A percentile compares a stretch with the other conserved stretches of the same genome.
phyloP scores from a whole-genome alignment of 2,113 vertebrate genomes.

The Sula dactylatra region DNA sequence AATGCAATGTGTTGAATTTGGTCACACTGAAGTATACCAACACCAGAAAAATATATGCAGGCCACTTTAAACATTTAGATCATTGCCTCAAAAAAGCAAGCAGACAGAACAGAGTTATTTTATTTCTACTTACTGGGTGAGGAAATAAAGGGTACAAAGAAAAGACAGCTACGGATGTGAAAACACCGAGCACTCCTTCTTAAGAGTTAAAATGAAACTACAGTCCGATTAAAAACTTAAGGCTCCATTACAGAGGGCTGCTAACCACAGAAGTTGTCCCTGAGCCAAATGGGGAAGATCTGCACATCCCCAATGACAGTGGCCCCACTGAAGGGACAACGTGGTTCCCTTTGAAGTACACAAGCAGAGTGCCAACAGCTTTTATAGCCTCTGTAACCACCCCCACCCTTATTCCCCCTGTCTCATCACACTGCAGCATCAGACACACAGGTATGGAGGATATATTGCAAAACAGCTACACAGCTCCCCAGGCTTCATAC shows the following conservation, averaged over 20 bases:
- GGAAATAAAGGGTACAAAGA: neutral
- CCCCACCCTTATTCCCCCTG: neutral
- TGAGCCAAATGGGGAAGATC: neutral
- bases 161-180: neutral
- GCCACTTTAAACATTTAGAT: neutral
- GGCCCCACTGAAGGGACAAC: neutral
- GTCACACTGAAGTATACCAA: neutral
- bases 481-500: neutral
- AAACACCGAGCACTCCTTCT: accelerated
- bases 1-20: neutral
- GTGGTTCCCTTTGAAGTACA: neutral
- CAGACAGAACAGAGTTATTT: neutral
- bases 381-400: neutral
- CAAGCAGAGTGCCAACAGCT: neutral
- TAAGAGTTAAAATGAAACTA: neutral
- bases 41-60: neutral
- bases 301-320: neutral
- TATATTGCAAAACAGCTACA: neutral
- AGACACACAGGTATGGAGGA: neutral
- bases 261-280: neutral
- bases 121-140: neutral
- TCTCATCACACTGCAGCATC: neutral
- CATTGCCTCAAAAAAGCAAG: neutral
- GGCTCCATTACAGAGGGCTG: neutral
- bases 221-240: neutral